phyloP scores from a whole-genome alignment of 2,797 vertebrate genomes.

The Myoxocephalus aenaeus region DNA sequence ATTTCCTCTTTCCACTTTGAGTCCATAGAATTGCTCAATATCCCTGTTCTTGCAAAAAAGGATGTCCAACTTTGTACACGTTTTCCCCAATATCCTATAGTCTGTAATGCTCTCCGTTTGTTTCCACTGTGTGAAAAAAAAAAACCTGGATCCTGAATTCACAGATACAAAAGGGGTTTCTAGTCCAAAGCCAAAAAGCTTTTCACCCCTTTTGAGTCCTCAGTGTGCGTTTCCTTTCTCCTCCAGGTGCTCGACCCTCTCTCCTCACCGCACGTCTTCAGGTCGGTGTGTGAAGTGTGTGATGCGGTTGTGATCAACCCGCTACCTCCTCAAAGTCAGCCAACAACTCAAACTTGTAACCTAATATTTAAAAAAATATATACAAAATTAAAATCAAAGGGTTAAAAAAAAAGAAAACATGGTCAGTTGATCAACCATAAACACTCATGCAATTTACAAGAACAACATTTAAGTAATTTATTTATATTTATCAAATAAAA shows the following conservation, averaged over 20 bases:
- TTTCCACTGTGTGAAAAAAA: conserved; percentile 61
- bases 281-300: conserved; percentile 50
- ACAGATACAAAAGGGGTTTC: conserved; percentile 59
- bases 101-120: conserved; percentile 62
- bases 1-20: conserved; percentile 66
- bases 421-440: background rate
- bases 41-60: conserved; percentile 66
- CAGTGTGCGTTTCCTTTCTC: conserved; percentile 50
- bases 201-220: conserved; percentile 68
- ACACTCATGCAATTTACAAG: background rate
- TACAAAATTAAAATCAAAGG: background rate
- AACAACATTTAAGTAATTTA: background rate
- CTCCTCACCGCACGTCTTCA: conserved; percentile 47
- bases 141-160: conserved; percentile 57
- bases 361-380: conserved; percentile 45
- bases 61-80: conserved; percentile 72
- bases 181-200: conserved; percentile 78
- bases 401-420: background rate
- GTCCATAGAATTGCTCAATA: conserved; percentile 73
- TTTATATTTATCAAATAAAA: background rate
- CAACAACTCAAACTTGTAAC: conserved; percentile 66
- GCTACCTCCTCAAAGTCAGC: conserved; percentile 64
- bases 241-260: conserved; percentile 55
- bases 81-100: conserved; percentile 65
- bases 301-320: conserved; percentile 58